Base-by-base conservation (phyloP, 2,888 invertebrate genomes). In the Globia sparganii region DNA sequence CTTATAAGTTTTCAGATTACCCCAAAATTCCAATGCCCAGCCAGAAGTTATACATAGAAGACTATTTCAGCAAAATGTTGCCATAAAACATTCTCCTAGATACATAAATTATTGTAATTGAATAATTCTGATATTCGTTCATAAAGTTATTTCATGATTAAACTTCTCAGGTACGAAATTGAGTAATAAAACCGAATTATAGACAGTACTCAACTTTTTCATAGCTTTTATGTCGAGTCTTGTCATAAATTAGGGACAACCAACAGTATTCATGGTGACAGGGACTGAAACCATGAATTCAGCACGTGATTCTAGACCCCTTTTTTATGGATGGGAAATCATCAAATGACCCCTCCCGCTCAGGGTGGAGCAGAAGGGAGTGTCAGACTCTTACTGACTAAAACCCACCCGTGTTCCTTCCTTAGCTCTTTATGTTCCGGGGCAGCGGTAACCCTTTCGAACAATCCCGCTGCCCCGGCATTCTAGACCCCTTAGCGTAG, bases 91-190 rank as follows among this genome's bases (percentile, higher is more conserved):
- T 43, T 61, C 31, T 56, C 58, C 13, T 43, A 46, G 6, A 8
- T 8, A 59, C 46, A 43, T 69, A 62, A 66, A 64, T 67, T 78
- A 62, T 75, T 37, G n/a, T 78, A 72, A 79, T 82, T 69, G 18
- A 79, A 72, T 75, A 46, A 72, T 75, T 66, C 8, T 49, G 21
- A 61, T 64, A 43, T 37, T 70, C 73, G 11, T 68, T 69, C 37
- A 37, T 46, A 75, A 62, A 75, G 56, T 34, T 72, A 82, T 65
- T 79, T 67, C 53, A 64, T 46, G 72, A 79, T 70, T 67, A 67
- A 72, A 75, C 61, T 72, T 58, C 69, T 70, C 37, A 69, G 72
- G 58, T 66, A 72, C 43, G 25, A 70, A 75, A 65, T 79, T 70
- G 15, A 59, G 61, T 66, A 49, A 72, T 75, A 72, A 79, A 75